phyloP scores from a whole-genome alignment of 1,140 invertebrate species.

The Drosophila equinoxialis region DNA sequence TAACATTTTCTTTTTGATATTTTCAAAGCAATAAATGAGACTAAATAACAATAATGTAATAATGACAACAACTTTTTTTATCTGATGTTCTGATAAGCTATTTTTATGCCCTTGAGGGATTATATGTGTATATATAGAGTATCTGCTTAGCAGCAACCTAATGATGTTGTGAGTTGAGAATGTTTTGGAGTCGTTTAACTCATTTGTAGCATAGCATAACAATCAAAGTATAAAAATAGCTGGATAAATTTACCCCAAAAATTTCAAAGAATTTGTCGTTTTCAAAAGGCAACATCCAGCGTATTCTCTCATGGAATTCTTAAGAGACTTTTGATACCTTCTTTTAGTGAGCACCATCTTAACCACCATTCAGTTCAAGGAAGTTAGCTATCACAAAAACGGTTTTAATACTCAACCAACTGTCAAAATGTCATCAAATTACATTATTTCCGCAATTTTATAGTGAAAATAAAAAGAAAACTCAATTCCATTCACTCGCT shows the following conservation, averaged over 20 bases:
- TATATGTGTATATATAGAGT: not conserved
- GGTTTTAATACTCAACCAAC: conserved; percentile 1
- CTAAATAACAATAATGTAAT: not conserved
- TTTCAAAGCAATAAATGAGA: not conserved
- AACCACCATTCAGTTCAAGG: too few species aligned
- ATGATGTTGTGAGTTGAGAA: not conserved
- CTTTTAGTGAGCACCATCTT: too few species aligned
- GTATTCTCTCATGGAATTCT: too few species aligned
- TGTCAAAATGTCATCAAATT: conserved; percentile 9
- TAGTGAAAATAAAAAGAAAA: not conserved
- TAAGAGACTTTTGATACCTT: too few species aligned
- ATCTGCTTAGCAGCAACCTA: not conserved
- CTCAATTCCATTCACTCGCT: not conserved
- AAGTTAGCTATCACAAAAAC: too few species aligned
- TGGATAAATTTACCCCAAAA: not conserved
- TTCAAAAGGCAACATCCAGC: too few species aligned
- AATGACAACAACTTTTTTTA: not conserved
- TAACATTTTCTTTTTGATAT: too few species aligned
- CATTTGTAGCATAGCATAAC: not conserved
- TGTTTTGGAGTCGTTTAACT: not conserved
- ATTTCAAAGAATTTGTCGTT: not conserved
- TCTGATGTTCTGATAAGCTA: conserved; percentile 3
- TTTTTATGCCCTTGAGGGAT: conserved; percentile 6
- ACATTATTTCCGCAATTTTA: not conserved
- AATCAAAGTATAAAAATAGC: not conserved